A percentile compares a stretch with the other conserved stretches of the same genome.
Conservation (phyloP, 2,797 vertebrate species). For the Sebastes paucispinis region DNA sequence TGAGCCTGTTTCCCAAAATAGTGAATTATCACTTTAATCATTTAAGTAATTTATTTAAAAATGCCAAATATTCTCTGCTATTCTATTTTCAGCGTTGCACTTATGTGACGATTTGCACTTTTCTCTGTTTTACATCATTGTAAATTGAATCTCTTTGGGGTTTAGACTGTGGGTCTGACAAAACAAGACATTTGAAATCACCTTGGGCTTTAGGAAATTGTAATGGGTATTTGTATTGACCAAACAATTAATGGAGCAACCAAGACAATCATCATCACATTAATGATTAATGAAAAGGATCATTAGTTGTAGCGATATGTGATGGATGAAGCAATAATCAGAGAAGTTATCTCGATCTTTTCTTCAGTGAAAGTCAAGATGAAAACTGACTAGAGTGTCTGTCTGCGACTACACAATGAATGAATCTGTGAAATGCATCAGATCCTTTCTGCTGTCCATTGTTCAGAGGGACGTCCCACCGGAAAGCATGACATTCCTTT, state of each 20-base stretch:
- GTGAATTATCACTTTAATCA: not conserved
- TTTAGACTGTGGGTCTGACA: not conserved
- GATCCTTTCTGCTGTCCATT: constrained; percentile 42
- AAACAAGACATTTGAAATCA: not conserved
- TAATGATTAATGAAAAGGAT: not conserved
- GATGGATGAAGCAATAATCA: not conserved
- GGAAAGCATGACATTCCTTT: constrained; percentile 70
- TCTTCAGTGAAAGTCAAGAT: constrained; percentile 6
- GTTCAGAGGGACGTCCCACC: constrained; percentile 51
- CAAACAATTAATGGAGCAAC: not conserved
- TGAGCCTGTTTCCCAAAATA: not conserved
- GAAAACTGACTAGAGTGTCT: not conserved
- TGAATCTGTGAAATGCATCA: constrained; percentile 56
- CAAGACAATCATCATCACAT: too few relatives aligned
- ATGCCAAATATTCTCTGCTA: not conserved
- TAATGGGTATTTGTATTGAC: not conserved
- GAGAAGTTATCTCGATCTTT: not conserved
- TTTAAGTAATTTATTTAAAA: not conserved
- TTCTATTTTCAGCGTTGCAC: not conserved
- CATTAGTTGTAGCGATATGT: not conserved
- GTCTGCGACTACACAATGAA: constrained; percentile 8
- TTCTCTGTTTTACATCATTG: not conserved
- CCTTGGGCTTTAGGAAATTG: not conserved
- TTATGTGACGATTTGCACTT: not conserved
- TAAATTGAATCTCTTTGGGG: too few relatives aligned